A percentile compares a stretch with the other conserved stretches of the same genome.
Evolutionary conservation across 2,113 vertebrate genomes (phyloP).

Genomic region (Brachypodius melanocephalos): DNA sequence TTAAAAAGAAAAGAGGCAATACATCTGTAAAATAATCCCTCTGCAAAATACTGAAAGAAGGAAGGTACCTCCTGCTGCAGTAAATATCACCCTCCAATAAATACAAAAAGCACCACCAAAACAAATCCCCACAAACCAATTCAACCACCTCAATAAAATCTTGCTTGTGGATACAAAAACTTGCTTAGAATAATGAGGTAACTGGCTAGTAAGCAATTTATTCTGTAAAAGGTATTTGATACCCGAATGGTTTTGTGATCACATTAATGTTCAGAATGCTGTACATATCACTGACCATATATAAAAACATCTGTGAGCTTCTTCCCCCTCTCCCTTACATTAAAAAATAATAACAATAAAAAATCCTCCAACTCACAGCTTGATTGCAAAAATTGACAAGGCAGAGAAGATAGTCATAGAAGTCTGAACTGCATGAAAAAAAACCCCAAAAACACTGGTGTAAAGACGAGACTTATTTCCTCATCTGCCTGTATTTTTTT

Average conservation of each 20-base stretch:
- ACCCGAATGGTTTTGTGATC: neutral
- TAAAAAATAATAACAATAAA: neutral
- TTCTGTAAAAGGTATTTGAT: neutral
- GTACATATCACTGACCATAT: neutral
- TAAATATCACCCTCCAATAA: neutral
- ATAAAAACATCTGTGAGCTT: neutral
- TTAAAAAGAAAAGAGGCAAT: neutral
- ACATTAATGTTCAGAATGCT: neutral
- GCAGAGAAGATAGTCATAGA: neutral
- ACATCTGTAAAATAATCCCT: neutral
- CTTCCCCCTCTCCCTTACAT: neutral
- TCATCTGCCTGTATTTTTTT: neutral
- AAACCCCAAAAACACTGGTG: neutral
- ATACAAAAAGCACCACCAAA: accelerated
- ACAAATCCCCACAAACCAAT: neutral
- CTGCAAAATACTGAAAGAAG: neutral
- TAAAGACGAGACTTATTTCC: neutral
- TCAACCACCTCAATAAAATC: accelerated
- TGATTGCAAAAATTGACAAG: neutral
- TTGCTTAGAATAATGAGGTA: neutral
- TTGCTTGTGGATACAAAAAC: neutral
- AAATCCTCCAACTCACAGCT: neutral
- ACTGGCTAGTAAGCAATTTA: neutral
- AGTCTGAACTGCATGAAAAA: neutral
- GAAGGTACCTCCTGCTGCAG: neutral